phyloP scores from a whole-genome alignment of 2,797 vertebrate species.

The Babyrousa celebensis region DNA sequence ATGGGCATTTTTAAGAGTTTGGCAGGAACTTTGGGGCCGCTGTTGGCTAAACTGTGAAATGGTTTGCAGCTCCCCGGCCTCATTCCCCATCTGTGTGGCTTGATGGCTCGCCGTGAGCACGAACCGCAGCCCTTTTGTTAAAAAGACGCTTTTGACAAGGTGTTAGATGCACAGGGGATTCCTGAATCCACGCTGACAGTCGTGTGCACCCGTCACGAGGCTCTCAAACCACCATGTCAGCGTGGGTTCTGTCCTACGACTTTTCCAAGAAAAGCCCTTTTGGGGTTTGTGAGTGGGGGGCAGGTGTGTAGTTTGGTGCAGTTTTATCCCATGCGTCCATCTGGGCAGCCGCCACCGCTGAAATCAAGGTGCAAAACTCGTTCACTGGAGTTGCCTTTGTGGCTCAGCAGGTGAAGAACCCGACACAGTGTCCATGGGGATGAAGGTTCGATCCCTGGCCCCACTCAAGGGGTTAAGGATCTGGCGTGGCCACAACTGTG shows the following conservation, averaged over 20 bases:
- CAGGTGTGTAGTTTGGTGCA: background rate
- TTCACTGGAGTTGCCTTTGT: background rate
- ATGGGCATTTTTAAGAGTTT: background rate
- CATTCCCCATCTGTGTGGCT: accelerated
- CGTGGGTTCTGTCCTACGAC: no score
- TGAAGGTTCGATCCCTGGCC: no score
- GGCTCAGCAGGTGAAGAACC: no score
- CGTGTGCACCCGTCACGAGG: accelerated
- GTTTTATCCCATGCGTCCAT: background rate
- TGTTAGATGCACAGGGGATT: no score
- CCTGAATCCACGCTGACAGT: background rate
- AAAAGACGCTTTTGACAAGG: no score
- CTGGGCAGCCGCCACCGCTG: accelerated
- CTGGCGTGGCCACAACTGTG: no score
- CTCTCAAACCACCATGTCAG: accelerated
- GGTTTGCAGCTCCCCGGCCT: no score
- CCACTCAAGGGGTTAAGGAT: no score
- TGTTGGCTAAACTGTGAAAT: no score
- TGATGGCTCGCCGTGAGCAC: background rate
- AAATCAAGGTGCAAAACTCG: accelerated
- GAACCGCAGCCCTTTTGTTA: no score
- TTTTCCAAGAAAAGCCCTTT: background rate
- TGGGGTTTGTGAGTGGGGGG: background rate
- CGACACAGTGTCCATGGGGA: no score
- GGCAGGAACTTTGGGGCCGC: accelerated